Evolutionary conservation across 2,797 vertebrate genomes (phyloP), one percentile per base, ranked within the genome.

Genomic region (Carduelis carduelis): DNA sequence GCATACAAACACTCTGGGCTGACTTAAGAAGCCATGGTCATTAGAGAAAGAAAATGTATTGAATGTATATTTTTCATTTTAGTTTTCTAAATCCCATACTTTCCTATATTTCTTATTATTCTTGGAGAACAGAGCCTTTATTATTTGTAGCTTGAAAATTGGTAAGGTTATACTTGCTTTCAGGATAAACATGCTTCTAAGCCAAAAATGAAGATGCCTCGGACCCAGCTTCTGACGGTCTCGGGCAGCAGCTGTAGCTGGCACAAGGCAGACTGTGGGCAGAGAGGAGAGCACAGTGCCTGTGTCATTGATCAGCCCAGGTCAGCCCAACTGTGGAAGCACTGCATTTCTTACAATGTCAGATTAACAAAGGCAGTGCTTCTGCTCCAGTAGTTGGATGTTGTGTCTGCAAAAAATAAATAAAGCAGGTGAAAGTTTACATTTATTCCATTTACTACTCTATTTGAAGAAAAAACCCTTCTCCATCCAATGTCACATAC

Each of bases 261-360:
- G 9, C 22, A 32, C 0, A 1, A 32, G 2, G 2, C 17, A 53
- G n/a, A 16, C 3, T 57, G 30, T 1, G 6, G 12, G 23, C 1
- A 4, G 8, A 11, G 8, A 50, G 13, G 6, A 74, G 14, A 68
- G 12, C 8, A 22, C 0, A 0, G 37, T 30, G 15, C 3, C 46
- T 24, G 9, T 44, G 49, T 15, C 3, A 2, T 8, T 53, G 13
- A 43, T n/a, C 35, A 52, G 30, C 13, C 19, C 49, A 65, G 39
- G 9, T 30, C 32, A 65, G 60, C 37, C 57, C 1, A 1, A 0
- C 19, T 43, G 34, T 3, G 3, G 57, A 82, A 88, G 27, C 16
- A 39, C 9, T 68, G 11, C 49, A 39, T 41, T 83, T 86, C 61
- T 71, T 19, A 43, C 24, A 59, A 26, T 1, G 6, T 3, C 6